Base-by-base conservation (phyloP, 2,797 vertebrate genomes). In the Tokudaia tokunoshimensis region DNA sequence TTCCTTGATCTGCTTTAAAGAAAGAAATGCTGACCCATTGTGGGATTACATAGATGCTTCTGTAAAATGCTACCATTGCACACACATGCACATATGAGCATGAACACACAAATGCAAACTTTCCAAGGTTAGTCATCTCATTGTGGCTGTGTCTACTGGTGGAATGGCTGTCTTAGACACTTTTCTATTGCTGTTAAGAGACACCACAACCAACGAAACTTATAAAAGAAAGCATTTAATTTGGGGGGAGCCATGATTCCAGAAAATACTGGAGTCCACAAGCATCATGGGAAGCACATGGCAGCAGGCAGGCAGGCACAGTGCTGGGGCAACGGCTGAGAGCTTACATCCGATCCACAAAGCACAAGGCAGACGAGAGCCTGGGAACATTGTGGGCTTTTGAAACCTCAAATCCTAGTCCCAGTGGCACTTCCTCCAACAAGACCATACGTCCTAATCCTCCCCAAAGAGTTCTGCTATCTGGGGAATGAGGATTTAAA, bases 1-100 rank as follows among this genome's bases (percentile, higher is more conserved):
- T 84, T 89, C 57, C 65, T 84, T 85, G 52, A 26, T 63, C 89
- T 92, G 34, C 44, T 80, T 86, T 59, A 74, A 50, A 88, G 57
- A 70, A 85, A 91, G 44, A n/a, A 55, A 89, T 47, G 11, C 26
- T 94, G 86, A 86, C 17, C 78, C 91, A 50, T 47, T 44, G 14
- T 61, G 22, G 81, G 41, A 3, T 74, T 88, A 7, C 83, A 26
- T 34, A 52, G 74, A 76, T 55, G 22, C 63, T 61, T 41, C 78
- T 90, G 19, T 89, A 55, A 92, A 90, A 94, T 61, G 34, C 24
- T 85, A 34, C 20, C n/a, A 65, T 15, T 84, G 22, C 67, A 82
- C 34, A 61, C 24, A 67, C 44, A 31, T 10, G 29, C 26, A 34
- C 17, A 65, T 4, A 34, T 44, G 31, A 31, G n/a, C 34, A 65